Percentiles rank a stretch among this genome's conserved stretches.
Conservation (phyloP, 2,888 invertebrate species). For the Tortricodes alternella region DNA sequence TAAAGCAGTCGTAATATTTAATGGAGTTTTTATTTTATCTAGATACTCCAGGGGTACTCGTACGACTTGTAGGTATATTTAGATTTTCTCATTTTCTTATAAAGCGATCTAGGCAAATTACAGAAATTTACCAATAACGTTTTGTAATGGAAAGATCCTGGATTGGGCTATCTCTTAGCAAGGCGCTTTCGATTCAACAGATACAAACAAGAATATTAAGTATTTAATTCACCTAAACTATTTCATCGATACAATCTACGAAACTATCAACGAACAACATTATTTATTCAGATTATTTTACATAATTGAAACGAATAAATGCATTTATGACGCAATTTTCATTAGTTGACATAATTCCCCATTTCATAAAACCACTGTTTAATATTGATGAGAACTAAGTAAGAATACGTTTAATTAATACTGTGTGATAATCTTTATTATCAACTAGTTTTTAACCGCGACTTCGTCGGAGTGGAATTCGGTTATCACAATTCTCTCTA, state of each 20-base stretch:
- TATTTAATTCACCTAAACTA: neutral
- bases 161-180: no score
- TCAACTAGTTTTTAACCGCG: neutral
- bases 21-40: no score
- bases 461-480: no score
- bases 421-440: neutral
- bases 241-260: constrained; percentile 10
- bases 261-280: neutral
- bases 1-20: neutral
- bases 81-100: no score
- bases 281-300: constrained; percentile 14
- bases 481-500: no score
- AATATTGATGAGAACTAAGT: constrained; percentile 25
- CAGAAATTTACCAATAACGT: no score
- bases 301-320: constrained; percentile 26
- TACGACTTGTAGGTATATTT: no score
- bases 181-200: no score
- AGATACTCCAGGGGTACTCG: no score
- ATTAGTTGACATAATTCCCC: constrained; percentile 29
- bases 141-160: no score
- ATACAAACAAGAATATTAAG: neutral
- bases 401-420: neutral
- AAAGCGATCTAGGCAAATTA: no score
- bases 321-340: constrained; percentile 26
- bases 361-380: constrained; percentile 11